These are phyloP conservation scores for Arge pagana DNA, from an alignment of 2,888 invertebrate genomes.

Conservation along the genomic window DNA sequence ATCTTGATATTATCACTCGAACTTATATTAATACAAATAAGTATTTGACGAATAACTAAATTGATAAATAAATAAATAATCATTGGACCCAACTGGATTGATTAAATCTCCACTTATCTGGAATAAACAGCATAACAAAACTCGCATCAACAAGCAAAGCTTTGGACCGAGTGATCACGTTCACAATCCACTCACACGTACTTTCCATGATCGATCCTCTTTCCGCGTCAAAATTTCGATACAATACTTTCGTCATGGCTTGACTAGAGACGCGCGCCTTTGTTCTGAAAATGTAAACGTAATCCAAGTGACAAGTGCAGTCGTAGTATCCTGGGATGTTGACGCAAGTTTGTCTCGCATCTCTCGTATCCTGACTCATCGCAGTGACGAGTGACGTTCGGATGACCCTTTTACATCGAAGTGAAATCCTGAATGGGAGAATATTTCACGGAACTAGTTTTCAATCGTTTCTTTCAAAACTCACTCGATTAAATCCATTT, in stretches of 20 bases:
- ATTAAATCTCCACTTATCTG: too few species aligned
- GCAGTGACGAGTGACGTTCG: constrained; percentile 68
- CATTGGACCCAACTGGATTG: too few species aligned
- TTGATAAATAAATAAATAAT: too few species aligned
- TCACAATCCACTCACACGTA: constrained; percentile 25
- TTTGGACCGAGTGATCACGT: constrained; percentile 28
- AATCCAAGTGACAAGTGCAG: constrained; percentile 42
- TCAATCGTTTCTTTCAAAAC: too few species aligned
- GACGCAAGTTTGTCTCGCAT: constrained; percentile 61
- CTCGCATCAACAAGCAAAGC: not conserved
- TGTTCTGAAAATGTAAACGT: constrained; percentile 31
- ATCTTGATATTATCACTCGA: too few species aligned
- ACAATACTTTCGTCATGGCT: constrained; percentile 29
- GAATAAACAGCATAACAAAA: not conserved
- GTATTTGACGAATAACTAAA: too few species aligned
- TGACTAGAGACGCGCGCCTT: constrained; percentile 31
- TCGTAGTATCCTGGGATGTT: constrained; percentile 61
- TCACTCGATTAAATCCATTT: too few species aligned
- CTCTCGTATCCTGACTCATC: constrained; percentile 57
- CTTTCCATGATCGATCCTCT: constrained; percentile 1
- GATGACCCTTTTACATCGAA: constrained; percentile 62
- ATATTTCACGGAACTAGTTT: too few species aligned
- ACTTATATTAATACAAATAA: too few species aligned
- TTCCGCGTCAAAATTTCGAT: not conserved
- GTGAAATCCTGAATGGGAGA: constrained; percentile 61